These are phyloP conservation scores for Drosophila kokeensis DNA, from an alignment of 2,888 invertebrate genomes.

Conservation along the genomic window DNA sequence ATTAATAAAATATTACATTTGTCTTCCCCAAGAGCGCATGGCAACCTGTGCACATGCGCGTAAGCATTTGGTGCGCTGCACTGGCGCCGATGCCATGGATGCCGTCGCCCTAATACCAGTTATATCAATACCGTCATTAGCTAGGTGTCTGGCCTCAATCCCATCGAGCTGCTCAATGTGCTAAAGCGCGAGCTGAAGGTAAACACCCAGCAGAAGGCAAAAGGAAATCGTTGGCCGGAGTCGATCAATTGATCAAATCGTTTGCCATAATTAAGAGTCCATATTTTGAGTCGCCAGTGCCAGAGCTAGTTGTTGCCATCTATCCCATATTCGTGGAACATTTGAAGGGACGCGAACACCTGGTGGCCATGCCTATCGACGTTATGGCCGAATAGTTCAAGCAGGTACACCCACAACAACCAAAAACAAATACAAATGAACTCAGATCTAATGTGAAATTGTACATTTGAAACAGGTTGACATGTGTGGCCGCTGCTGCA, in stretches of 20 bases:
- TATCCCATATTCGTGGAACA: slow-evolving; percentile 46
- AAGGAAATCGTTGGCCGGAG: slow-evolving; percentile 59
- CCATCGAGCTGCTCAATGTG: slow-evolving; percentile 32
- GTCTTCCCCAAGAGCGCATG: slow-evolving; percentile 32
- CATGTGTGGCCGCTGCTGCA: slow-evolving; percentile 53
- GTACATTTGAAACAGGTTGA: slow-evolving; percentile 16
- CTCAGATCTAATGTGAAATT: not conserved
- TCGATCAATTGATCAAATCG: slow-evolving; percentile 53
- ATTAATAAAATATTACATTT: not conserved
- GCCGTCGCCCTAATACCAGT: slow-evolving; percentile 34
- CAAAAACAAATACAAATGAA: not conserved
- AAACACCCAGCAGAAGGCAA: slow-evolving; percentile 44
- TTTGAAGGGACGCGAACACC: slow-evolving; percentile 59
- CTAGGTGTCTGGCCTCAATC: slow-evolving; percentile 38
- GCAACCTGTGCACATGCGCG: slow-evolving; percentile 56
- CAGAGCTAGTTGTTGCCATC: slow-evolving; percentile 24
- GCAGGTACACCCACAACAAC: slow-evolving; percentile 16
- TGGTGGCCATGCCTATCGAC: slow-evolving; percentile 38
- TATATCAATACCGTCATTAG: slow-evolving; percentile 41
- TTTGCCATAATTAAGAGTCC: slow-evolving; percentile 36
- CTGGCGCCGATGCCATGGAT: slow-evolving; percentile 59
- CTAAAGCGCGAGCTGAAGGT: slow-evolving; percentile 44
- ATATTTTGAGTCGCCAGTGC: slow-evolving; percentile 16
- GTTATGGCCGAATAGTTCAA: slow-evolving; percentile 45
- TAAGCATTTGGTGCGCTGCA: slow-evolving; percentile 62